Conservation (phyloP, 35 echinoderm and acorn worm species). For the Patiria miniata region DNA sequence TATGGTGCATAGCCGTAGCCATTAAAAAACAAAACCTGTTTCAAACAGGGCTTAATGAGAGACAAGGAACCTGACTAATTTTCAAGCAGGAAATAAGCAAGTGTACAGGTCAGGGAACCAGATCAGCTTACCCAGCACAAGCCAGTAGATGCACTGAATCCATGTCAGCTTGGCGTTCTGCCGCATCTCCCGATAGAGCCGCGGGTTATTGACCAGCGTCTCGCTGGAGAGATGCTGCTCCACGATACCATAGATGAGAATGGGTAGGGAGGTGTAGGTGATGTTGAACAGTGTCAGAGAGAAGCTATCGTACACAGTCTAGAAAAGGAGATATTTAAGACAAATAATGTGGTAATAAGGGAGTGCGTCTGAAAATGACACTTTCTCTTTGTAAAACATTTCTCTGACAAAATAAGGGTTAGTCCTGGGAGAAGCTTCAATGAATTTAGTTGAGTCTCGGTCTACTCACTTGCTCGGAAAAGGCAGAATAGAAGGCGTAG, state of each 20-base stretch:
- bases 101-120: not conserved
- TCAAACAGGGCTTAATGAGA: not conserved
- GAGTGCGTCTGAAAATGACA: not conserved
- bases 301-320: conserved; percentile 95
- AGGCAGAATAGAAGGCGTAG: conserved; percentile 75
- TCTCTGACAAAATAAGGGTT: too few relatives aligned
- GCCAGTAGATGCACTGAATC: conserved; percentile 69
- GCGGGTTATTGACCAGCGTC: conserved; percentile 64
- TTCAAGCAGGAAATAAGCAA: not conserved
- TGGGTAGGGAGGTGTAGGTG: conserved; percentile 82
- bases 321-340: not conserved
- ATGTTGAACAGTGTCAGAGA: conserved; percentile 94
- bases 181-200: conserved; percentile 68
- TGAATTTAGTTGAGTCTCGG: not conserved
- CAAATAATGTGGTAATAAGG: not conserved
- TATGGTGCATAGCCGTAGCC: too few relatives aligned
- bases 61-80: not conserved
- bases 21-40: not conserved
- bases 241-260: conserved; percentile 84
- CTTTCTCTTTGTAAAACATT: not conserved
- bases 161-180: conserved; percentile 54
- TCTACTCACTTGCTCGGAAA: conserved; percentile 85
- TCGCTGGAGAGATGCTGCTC: conserved; percentile 73
- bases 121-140: conserved; percentile 59
- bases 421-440: too few relatives aligned